Evolutionary conservation across 2,113 vertebrate genomes (phyloP), one percentile per base, ranked within the genome.

Genomic region (Serilophus lunatus): DNA sequence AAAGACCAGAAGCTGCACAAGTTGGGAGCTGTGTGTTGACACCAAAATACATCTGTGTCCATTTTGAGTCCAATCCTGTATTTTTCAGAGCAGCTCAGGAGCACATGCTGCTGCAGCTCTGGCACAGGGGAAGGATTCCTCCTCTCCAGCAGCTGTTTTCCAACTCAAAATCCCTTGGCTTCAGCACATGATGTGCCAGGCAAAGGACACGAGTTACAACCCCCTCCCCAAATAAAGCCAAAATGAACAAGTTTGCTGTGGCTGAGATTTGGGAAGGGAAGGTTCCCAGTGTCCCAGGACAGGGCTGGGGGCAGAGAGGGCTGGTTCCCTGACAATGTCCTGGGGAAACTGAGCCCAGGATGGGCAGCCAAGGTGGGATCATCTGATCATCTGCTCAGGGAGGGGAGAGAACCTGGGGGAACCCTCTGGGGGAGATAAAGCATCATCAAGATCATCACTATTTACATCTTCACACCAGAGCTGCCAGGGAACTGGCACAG

Each of bases 361-460:
- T 54, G 79, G 82, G 44, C 65, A 80, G 94, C 92, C 90, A 65
- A 22, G 1, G 12, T 64, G 80, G 88, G 83, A 88, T 97, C 94
- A 96, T 94, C 94, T 97, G 56, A n/a, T n/a, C n/a, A n/a, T n/a
- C n/a, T n/a, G n/a, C 66, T 29, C 56, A 4, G 45, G 45, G 56
- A 26, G 36, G 61, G 56, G 20, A 18, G 7, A 25, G 44, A 45
- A 18, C 28, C 50, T 53, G 50, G 25, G 18, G 50, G 50, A 26
- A n/a, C n/a, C n/a, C 25, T 54, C 51, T 31, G 36, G 36, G 50
- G 56, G n/a, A 20, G 5, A 23, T 0, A 8, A 49, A 40, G 51
- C 70, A 26, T n/a, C 75, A 42, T 69, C 42, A 72, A 35, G 69
- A 86, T 19, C 70, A 44, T n/a, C 78, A 45, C 47, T 42, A 36